Conservation (phyloP, 2,113 vertebrate species). For the Phrynosoma platyrhinos region DNA sequence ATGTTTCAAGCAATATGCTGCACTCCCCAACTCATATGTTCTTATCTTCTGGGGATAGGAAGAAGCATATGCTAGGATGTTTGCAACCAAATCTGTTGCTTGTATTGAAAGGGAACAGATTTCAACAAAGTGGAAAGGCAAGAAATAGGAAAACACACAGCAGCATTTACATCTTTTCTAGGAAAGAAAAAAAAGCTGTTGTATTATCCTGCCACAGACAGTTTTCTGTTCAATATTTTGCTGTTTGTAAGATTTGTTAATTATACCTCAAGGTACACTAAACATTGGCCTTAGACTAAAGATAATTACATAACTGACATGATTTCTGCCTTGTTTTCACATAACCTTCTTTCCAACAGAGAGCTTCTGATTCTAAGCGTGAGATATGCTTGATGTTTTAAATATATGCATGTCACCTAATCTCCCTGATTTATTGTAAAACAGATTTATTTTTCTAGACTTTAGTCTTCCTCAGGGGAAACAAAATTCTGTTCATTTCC, state of each 20-base stretch:
- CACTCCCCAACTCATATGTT: not conserved
- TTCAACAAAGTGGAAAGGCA: constrained; percentile 1
- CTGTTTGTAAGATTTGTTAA: constrained; percentile 4
- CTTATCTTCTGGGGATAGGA: not conserved
- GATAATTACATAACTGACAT: not conserved
- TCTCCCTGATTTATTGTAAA: not conserved
- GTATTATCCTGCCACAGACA: not conserved
- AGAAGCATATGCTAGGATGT: constrained; percentile 2
- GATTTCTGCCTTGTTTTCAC: not conserved
- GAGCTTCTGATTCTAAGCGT: not conserved
- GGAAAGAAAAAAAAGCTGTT: not conserved
- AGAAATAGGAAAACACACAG: not conserved
- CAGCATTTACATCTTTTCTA: not conserved
- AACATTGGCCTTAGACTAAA: not conserved
- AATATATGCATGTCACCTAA: not conserved
- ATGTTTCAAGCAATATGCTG: not conserved
- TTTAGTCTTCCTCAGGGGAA: not conserved
- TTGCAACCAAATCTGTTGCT: not conserved
- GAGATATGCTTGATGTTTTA: constrained; percentile 17
- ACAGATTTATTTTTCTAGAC: not conserved
- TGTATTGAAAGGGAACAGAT: not conserved
- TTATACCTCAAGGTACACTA: not conserved
- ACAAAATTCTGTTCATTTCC: not conserved
- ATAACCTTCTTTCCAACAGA: not conserved
- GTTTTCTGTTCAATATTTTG: not conserved